Conservation (phyloP, 2,888 invertebrate species). For the Latrodectus hesperus region DNA sequence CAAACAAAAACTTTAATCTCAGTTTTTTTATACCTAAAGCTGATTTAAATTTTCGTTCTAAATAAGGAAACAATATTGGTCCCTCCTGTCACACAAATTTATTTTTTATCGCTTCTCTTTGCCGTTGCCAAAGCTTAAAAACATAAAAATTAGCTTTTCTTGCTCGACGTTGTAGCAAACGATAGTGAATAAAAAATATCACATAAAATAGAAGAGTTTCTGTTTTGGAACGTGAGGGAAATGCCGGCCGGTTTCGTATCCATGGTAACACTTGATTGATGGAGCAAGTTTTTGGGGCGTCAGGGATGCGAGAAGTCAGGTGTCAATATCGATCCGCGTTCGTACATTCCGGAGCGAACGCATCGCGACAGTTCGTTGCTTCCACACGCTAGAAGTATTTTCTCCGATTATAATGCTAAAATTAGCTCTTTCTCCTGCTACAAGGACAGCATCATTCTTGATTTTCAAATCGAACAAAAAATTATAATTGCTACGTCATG, state of each 20-base stretch:
- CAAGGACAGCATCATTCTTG: background rate
- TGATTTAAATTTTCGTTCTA: background rate
- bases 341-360: constrained; percentile 26
- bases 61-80: background rate
- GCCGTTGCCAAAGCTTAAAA: background rate
- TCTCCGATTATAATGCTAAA: constrained; percentile 1
- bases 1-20: too few relatives aligned
- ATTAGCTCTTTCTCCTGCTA: constrained; percentile 8
- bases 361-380: constrained; percentile 25
- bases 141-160: constrained; percentile 11
- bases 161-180: background rate
- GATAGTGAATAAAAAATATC: constrained; percentile 1
- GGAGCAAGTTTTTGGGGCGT: constrained; percentile 63
- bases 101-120: background rate
- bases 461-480: too few relatives aligned
- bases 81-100: too few relatives aligned
- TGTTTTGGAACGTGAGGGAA: constrained; percentile 7
- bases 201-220: constrained; percentile 12
- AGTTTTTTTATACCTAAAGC: background rate
- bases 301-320: constrained; percentile 64
- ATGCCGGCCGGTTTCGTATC: constrained; percentile 13
- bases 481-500: too few relatives aligned
- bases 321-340: constrained; percentile 63
- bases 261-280: constrained; percentile 62
- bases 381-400: constrained; percentile 11